phyloP scores from a whole-genome alignment of 1,140 invertebrate species.

The Ceratosolen fusciceps region DNA sequence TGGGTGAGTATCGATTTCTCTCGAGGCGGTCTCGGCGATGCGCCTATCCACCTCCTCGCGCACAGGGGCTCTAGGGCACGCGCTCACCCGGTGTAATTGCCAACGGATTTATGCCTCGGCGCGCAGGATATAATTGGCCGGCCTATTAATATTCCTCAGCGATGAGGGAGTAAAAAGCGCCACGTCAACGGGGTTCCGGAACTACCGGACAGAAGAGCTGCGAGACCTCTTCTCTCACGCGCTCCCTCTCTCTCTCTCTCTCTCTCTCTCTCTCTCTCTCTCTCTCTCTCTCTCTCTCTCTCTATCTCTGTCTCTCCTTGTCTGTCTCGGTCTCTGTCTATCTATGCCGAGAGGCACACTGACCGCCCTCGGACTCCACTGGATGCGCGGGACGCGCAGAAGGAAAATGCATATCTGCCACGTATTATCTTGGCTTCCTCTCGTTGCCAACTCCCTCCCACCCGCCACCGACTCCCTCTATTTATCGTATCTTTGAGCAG shows the following conservation, averaged over 20 bases:
- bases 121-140: slow-evolving; percentile 65
- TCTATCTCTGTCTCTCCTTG: too few relatives aligned
- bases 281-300: too few relatives aligned
- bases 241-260: too few relatives aligned
- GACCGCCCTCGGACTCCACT: neutral
- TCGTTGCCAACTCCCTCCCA: neutral
- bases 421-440: neutral
- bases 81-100: slow-evolving; percentile 41
- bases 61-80: slow-evolving; percentile 39
- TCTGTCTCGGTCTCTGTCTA: too few relatives aligned
- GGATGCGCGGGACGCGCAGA: too few relatives aligned
- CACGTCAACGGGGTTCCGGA: slow-evolving; percentile 54
- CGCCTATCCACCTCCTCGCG: neutral
- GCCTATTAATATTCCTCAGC: slow-evolving; percentile 62
- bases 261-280: too few relatives aligned
- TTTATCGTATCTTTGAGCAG: neutral
- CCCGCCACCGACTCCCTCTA: neutral
- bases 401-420: neutral
- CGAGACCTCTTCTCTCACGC: too few relatives aligned
- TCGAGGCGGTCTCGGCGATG: neutral
- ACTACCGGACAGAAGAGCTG: slow-evolving; percentile 49
- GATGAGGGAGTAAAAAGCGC: slow-evolving; percentile 43
- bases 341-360: slow-evolving; percentile 31
- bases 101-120: slow-evolving; percentile 62
- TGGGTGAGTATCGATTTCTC: slow-evolving; percentile 31